Conservation (phyloP, 2,888 invertebrate species). For the Smittia sp. region DNA sequence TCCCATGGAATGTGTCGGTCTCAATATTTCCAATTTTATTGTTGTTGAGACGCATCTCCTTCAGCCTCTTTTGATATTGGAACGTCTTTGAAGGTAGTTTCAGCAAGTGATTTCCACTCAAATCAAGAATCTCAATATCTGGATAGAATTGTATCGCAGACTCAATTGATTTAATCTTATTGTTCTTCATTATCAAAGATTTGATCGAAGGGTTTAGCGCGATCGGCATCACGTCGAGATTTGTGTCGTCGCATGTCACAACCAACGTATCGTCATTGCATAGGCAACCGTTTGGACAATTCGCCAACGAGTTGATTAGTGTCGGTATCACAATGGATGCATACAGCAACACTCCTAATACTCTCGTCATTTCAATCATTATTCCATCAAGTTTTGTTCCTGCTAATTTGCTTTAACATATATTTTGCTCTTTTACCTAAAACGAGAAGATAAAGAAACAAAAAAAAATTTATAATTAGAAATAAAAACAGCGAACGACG, state of each 20-base stretch:
- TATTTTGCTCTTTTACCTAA: constrained; percentile 36
- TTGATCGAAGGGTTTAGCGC: constrained; percentile 88
- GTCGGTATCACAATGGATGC: constrained; percentile 25
- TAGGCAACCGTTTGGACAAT: constrained; percentile 82
- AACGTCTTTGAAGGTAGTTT: constrained; percentile 78
- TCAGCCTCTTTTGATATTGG: constrained; percentile 74
- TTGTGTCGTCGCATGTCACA: constrained; percentile 81
- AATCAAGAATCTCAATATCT: constrained; percentile 78
- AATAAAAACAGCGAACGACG: constrained; percentile 24
- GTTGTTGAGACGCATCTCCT: constrained; percentile 77
- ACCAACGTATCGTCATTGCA: constrained; percentile 88
- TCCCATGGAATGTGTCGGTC: constrained; percentile 75
- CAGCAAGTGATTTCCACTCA: constrained; percentile 79
- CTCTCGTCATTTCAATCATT: constrained; percentile 30
- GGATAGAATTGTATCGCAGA: constrained; percentile 86
- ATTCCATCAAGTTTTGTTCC: constrained; percentile 20
- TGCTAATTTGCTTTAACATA: constrained; percentile 19
- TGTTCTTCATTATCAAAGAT: constrained; percentile 77
- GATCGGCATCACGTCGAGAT: constrained; percentile 84
- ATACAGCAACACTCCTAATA: not conserved
- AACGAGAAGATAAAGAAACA: constrained; percentile 13
- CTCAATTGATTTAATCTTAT: constrained; percentile 84
- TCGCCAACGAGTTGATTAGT: constrained; percentile 62
- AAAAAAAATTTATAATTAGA: constrained; percentile 33
- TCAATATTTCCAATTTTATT: constrained; percentile 80